Evolutionary conservation across 2,797 vertebrate species (phyloP).

Genomic region (Bucorvus abyssinicus): DNA sequence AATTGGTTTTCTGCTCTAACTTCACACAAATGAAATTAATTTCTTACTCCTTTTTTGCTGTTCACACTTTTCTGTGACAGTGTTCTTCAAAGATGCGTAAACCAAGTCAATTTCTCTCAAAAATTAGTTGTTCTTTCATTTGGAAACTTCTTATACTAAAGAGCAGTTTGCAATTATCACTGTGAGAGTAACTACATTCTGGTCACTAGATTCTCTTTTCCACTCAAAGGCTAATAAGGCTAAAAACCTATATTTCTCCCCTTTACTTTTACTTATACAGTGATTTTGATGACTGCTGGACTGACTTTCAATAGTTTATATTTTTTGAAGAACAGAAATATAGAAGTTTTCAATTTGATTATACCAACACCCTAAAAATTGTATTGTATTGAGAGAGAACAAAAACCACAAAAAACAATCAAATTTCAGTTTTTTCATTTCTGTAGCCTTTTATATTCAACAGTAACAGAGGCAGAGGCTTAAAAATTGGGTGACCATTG

Average conservation of each 20-base stretch:
- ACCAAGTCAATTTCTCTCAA: not conserved
- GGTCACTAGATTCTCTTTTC: not conserved
- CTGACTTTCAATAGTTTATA: not conserved
- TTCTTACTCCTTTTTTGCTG: not conserved
- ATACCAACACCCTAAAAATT: not conserved
- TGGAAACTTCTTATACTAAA: not conserved
- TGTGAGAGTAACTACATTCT: not conserved
- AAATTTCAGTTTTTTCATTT: not conserved
- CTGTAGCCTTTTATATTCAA: not conserved
- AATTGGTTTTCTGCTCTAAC: not conserved
- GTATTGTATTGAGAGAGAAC: not conserved
- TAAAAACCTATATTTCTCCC: not conserved
- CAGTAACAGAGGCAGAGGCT: not conserved
- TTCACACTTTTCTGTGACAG: not conserved
- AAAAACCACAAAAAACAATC: not conserved
- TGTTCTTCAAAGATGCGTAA: not conserved
- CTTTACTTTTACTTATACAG: not conserved
- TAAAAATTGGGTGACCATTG: not conserved
- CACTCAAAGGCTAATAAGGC: not conserved
- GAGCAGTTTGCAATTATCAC: not conserved
- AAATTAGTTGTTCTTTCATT: not conserved
- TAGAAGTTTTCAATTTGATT: not conserved
- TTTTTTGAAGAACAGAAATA: not conserved
- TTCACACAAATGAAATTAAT: not conserved
- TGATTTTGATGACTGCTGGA: not conserved